Evolutionary conservation across 2,888 invertebrate genomes (phyloP), one percentile per base, ranked within the genome.

Genomic region (Drosophila siamana): DNA sequence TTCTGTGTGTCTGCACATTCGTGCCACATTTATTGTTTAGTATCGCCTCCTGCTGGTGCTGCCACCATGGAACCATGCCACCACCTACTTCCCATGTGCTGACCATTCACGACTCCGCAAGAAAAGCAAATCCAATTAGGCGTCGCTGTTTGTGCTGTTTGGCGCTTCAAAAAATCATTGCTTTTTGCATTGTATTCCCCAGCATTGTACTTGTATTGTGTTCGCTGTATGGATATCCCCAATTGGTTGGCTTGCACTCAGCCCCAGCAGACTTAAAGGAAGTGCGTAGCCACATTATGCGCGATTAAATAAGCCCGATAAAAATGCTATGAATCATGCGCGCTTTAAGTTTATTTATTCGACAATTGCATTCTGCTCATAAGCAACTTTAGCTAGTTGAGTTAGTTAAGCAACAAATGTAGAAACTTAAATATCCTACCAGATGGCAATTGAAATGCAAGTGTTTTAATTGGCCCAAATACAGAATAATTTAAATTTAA

Each of bases 11-110:
- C 47, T 65, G 63, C 46, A 62, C 59, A 77, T 66, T 74, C 62
- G 72, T 72, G 79, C 68, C 77, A 73, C 73, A 87, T 78, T 86
- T 86, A 76, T 88, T 82, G 82, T 80, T 80, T 73, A 69, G 73
- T 44, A 54, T 30, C 50, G 51, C 56, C 62, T 70, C 56, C 65
- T 63, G 74, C 74, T 73, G 57, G 15, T 30, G 36, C 36, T 38
- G 36, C 36, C 36, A 13, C 5, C n/a, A 28, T n/a, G n/a, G n/a
- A n/a, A 36, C 13, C 36, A 38, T 38, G 19, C 40, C 50, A 47
- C 61, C 19, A 24, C 16, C 56, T 41, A 38, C 46, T 44, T 9
- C 55, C 8, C 71, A 74, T 68, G 68, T 77, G 77, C 61, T 68
- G 72, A 60, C 76, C 77, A 77, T 55, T 56, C 69, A 26, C 22